Percentiles rank a stretch among this genome's conserved stretches.
Evolutionary conservation across 2,797 vertebrate genomes (phyloP).

Genomic region (Pelodytes ibericus): DNA sequence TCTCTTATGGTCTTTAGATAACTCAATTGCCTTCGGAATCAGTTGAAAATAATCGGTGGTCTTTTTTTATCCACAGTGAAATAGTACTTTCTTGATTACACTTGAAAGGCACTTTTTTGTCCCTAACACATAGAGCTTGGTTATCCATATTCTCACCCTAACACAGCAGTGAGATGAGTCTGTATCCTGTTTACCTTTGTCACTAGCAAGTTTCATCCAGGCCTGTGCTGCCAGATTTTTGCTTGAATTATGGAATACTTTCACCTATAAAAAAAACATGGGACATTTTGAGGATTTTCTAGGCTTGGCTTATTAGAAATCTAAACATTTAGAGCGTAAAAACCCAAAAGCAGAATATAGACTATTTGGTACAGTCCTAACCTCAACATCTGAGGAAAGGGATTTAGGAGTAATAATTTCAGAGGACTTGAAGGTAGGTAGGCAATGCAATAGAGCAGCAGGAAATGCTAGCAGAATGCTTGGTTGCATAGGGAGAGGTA

Average conservation of each 20-base stretch:
- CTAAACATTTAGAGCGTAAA: no score
- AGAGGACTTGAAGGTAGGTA: no score
- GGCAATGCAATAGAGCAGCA: no score
- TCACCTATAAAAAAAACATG: conserved; percentile 44
- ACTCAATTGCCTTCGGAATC: background rate
- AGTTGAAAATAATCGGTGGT: background rate
- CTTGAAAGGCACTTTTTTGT: background rate
- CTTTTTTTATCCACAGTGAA: background rate
- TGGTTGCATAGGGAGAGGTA: no score
- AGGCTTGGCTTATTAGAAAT: no score
- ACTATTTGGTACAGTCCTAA: no score
- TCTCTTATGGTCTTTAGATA: background rate
- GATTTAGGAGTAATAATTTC: no score
- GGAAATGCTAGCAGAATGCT: no score
- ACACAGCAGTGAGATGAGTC: background rate
- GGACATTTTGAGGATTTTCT: background rate
- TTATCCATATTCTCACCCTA: background rate
- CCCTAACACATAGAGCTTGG: background rate
- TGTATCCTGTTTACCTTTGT: conserved; percentile 20
- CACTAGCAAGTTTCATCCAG: conserved; percentile 24
- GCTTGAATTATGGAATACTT: conserved; percentile 32
- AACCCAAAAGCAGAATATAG: no score
- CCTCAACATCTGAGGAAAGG: no score
- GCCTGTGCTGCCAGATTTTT: conserved; percentile 26
- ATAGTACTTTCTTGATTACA: background rate